These are phyloP conservation scores for Monoplex corrugatus DNA, from an alignment of 2,888 invertebrate species.

Conservation along the genomic window DNA sequence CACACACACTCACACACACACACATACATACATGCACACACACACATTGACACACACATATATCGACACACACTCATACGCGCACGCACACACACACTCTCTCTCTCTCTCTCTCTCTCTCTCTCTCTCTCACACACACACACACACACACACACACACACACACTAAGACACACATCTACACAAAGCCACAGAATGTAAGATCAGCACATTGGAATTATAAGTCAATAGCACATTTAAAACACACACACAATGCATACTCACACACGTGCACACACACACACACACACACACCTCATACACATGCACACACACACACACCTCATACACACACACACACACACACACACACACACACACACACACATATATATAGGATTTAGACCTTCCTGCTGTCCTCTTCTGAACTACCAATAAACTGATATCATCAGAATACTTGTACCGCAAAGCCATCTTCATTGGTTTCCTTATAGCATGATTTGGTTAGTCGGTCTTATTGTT, in stretches of 20 bases:
- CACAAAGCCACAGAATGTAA: no score
- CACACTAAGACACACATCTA: no score
- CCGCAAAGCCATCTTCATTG: no score
- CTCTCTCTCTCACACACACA: neutral
- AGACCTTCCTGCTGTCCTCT: no score
- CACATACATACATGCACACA: neutral
- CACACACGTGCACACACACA: neutral
- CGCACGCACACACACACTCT: neutral
- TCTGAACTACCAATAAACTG: no score
- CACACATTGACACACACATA: no score
- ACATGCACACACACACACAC: neutral
- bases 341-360: neutral
- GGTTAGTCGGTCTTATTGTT: no score
- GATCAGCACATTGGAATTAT: no score
- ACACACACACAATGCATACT: neutral
- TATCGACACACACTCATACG: no score
- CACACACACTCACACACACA: neutral
- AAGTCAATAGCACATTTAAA: neutral
- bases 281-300: neutral
- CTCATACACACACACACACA: conserved; percentile 22
- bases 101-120: neutral
- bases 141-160: neutral
- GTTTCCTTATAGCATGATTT: no score
- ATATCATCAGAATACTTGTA: no score
- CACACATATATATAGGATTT: neutral